These are phyloP conservation scores for Rattus norvegicus DNA, from an alignment of 2,113 vertebrate species.

Conservation along the genomic window DNA sequence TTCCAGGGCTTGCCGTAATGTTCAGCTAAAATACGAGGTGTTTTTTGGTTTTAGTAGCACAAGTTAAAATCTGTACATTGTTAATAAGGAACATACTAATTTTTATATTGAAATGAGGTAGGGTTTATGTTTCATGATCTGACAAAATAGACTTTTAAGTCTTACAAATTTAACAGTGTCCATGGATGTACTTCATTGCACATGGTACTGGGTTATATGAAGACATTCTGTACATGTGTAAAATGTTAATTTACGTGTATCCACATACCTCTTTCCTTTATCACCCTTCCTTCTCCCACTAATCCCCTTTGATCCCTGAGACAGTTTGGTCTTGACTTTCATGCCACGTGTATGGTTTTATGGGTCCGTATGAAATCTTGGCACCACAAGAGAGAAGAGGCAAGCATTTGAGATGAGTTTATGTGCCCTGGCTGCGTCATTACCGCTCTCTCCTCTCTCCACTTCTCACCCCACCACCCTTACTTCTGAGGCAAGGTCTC, in stretches of 20 bases:
- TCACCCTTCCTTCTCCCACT: too few species aligned
- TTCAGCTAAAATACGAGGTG: not conserved
- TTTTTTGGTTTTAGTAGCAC: not conserved
- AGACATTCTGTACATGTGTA: too few species aligned
- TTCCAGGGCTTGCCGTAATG: not conserved
- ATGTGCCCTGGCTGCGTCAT: not conserved
- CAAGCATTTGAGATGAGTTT: not conserved
- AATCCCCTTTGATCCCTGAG: too few species aligned
- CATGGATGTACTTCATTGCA: too few species aligned
- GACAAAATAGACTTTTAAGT: not conserved
- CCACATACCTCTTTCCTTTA: too few species aligned
- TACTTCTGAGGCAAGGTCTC: not conserved
- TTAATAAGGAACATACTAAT: not conserved
- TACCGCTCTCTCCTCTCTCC: not conserved
- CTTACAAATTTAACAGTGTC: too few species aligned
- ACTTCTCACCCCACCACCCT: not conserved
- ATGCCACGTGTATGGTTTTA: too few species aligned
- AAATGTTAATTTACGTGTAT: too few species aligned
- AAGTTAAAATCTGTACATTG: not conserved
- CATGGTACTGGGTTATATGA: not conserved
- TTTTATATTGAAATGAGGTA: not conserved
- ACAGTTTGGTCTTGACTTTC: too few species aligned
- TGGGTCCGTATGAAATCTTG: too few species aligned
- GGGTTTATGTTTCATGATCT: not conserved
- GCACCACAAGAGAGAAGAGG: too few species aligned